Percentiles rank a stretch among this genome's conserved stretches.
Conservation (phyloP, 2,113 vertebrate species). For the Oplegnathus fasciatus region DNA sequence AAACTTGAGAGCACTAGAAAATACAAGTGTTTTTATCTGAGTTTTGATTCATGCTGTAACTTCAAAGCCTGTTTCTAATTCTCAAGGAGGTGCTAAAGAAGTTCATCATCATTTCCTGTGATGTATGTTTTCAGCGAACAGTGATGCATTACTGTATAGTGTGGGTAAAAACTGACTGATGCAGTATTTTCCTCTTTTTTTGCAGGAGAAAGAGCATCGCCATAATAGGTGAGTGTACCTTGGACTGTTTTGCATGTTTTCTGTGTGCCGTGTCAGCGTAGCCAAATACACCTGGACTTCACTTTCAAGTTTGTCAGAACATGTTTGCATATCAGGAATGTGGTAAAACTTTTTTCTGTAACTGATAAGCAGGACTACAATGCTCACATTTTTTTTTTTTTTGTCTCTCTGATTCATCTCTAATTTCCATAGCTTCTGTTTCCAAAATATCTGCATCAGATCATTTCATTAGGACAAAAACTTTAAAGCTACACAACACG, state of each 20-base stretch:
- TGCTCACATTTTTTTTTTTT: background rate
- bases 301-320: slow-evolving; percentile 18
- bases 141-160: background rate
- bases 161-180: background rate
- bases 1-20: background rate
- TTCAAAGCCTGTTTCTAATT: background rate
- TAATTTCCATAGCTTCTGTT: slow-evolving; percentile 18
- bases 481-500: slow-evolving; percentile 17
- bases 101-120: background rate
- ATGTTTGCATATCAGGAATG: slow-evolving; percentile 68
- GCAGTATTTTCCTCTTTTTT: slow-evolving; percentile 45
- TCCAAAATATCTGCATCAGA: slow-evolving; percentile 15
- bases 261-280: background rate
- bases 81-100: background rate
- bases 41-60: background rate
- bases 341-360: slow-evolving; percentile 28
- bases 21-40: background rate
- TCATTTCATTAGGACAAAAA: slow-evolving; percentile 16
- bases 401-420: background rate
- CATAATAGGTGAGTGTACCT: slow-evolving; percentile 77
- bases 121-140: background rate
- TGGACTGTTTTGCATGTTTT: slow-evolving; percentile 65
- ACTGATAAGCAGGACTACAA: background rate
- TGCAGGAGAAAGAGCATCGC: slow-evolving; percentile 75
- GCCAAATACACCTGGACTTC: background rate